phyloP scores from a whole-genome alignment of 2,113 vertebrate species.

The Tinamus guttatus region DNA sequence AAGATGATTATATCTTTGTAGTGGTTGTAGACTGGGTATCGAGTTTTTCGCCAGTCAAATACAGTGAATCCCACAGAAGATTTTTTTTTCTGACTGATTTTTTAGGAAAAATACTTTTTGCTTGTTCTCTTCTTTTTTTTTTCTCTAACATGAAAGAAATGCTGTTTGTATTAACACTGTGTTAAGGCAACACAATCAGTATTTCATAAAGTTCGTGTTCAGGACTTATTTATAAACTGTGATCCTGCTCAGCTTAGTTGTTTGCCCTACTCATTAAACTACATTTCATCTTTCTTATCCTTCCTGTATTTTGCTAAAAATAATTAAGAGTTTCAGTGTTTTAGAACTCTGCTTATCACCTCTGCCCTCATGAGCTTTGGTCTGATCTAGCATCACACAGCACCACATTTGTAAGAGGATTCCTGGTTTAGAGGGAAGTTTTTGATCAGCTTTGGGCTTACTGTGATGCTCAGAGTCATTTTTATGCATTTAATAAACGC shows the following conservation, averaged over 20 bases:
- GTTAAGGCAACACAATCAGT: background rate
- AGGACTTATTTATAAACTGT: background rate
- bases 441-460: background rate
- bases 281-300: background rate
- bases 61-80: background rate
- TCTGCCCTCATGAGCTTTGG: background rate
- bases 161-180: background rate
- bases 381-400: background rate
- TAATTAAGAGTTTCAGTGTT: background rate
- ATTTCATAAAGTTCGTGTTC: background rate
- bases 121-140: background rate
- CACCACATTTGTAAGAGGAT: background rate
- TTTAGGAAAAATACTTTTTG: background rate
- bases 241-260: background rate
- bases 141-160: background rate
- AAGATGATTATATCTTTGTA: background rate
- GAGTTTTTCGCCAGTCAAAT: background rate
- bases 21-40: background rate
- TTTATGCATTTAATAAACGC: too few relatives aligned
- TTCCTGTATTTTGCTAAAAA: background rate
- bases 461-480: background rate
- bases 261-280: background rate
- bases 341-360: background rate
- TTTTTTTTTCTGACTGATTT: background rate
- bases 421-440: rapidly evolving